Percentiles rank a stretch among this genome's conserved stretches.
These are phyloP conservation scores for Triplophysa rosa DNA, from an alignment of 2,113 vertebrate genomes.

Conservation along the genomic window DNA sequence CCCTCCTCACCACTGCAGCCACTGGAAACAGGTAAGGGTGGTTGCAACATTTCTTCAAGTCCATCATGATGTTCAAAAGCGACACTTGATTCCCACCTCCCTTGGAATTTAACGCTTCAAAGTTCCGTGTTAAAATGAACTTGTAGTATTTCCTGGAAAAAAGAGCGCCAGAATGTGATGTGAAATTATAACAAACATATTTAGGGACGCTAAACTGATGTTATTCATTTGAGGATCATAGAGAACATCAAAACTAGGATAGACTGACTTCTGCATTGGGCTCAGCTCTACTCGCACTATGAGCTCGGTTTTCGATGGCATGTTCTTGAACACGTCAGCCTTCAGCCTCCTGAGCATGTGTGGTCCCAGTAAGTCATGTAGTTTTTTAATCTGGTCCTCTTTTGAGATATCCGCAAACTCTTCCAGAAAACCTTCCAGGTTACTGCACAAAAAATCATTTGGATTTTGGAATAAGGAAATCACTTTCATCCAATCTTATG, in stretches of 20 bases:
- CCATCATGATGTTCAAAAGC: slow-evolving; percentile 99
- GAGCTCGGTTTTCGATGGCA: slow-evolving; percentile 96
- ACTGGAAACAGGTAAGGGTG: slow-evolving; percentile 96
- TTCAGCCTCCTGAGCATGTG: slow-evolving; percentile 97
- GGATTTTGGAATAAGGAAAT: neutral
- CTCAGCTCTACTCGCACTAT: slow-evolving; percentile 96
- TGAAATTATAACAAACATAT: neutral
- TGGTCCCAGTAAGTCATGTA: slow-evolving; percentile 93
- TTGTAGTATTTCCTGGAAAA: slow-evolving; percentile 94
- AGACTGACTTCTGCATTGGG: slow-evolving; percentile 96
- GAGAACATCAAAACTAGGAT: neutral
- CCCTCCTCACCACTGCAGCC: slow-evolving; percentile 81
- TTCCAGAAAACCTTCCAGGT: slow-evolving; percentile 97
- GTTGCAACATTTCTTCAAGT: slow-evolving; percentile 98
- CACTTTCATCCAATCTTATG: slow-evolving; percentile 3
- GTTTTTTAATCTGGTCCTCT: slow-evolving; percentile 99
- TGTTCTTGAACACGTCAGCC: slow-evolving; percentile 97
- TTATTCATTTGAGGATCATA: neutral
- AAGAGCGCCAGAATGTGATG: neutral
- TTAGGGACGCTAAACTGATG: neutral
- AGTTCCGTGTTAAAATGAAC: slow-evolving; percentile 95
- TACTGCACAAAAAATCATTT: slow-evolving; percentile 72
- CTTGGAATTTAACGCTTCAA: slow-evolving; percentile 96
- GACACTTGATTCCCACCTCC: slow-evolving; percentile 98
- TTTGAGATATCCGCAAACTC: slow-evolving; percentile 99